Evolutionary conservation across 2,888 invertebrate genomes (phyloP), one percentile per base, ranked within the genome.

Genomic region (Callinectes sapidus): DNA sequence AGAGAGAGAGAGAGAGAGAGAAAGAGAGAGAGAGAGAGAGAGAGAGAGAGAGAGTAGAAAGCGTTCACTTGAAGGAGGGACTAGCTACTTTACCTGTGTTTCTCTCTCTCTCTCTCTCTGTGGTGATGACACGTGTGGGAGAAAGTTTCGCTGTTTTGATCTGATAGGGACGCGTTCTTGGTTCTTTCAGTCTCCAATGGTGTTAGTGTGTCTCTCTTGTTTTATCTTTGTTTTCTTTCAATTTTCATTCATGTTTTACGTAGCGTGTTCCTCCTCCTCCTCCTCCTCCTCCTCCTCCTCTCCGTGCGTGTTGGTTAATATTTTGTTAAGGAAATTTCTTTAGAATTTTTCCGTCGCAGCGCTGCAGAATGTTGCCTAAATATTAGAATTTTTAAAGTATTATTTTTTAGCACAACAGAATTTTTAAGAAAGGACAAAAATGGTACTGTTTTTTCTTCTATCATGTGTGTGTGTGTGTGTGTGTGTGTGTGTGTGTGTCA

Each of bases 21-120:
- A n/a, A n/a, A n/a, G 61, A 23, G 23, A 61, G 3, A 23, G 5
- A 23, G 18, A 61, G 23, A 61, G 13, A n/a, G 28, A n/a, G 61
- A 23, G 23, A 61, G 3, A 23, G 5, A 23, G 18, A 61, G 23
- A 61, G 13, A n/a, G 28, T 2, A n/a, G 71, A 28, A 81, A 81
- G 81, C 18, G 81, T 81, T 81, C 81, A 35, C 81, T 42, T 87
- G 87, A 28, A 3, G 87, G 54, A 87, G n/a, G n/a, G 28, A 23
- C 87, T 87, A 85, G 28, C 23, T 85, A 32, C 10, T 48, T 16
- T 85, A 54, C 54, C 23, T 87, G 87, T 87, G 23, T 61, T 2
- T 61, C 61, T 61, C 61, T 61, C 23, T 18, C 23, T 61, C 23
- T 61, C 61, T 18, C 5, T 61, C 23, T 23, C 61, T 13, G 23